Base-by-base conservation (phyloP, 2,797 vertebrate genomes). In the Alca torda region DNA sequence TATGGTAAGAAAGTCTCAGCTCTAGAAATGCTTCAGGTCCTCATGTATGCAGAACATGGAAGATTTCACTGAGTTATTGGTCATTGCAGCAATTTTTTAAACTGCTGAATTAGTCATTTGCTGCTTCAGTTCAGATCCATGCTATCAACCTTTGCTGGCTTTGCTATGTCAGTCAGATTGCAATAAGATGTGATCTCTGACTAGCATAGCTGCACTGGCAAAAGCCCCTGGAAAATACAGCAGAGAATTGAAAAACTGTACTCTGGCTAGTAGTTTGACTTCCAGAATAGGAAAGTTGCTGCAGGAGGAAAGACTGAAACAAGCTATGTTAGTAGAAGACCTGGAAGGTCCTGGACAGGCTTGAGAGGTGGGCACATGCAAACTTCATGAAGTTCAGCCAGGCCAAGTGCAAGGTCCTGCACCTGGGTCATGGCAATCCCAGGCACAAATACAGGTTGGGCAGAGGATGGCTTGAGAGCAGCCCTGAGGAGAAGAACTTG, bases 51-150 rank as follows among this genome's bases (percentile, higher is more conserved):
- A 86, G 72, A 88, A 70, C 51, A 26, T 53, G 84, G 87, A 92
- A 90, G 77, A 86, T 43, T 89, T 31, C 45, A 46, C 51, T 43
- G 85, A 91, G 60, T 87, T 93, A 80, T 72, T 78, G 74, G 63
- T 43, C 67, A 88, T 23, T 20, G 54, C 61, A 84, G 67, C 48
- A 68, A 16, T 87, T 64, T 82, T 85, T 83, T 81, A 82, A 78
- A 30, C 33, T 93, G 73, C 56, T 92, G 69, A 92, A 79, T 87
- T 83, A 76, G 59, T 82, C 28, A 46, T 84, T 94, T 93, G 75
- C 82, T 96, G 75, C 93, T 92, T 91, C 82, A 80, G 35, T 56
- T 89, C 51, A 68, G 53, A 85, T 78, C 41, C 13, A 3, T 20
- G 30, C 69, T 57, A 24, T 78, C 59, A 83, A 8, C 17, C 15